Percentiles rank a stretch among this genome's conserved stretches.
phyloP scores from a whole-genome alignment of 1,140 invertebrate species.

The Drosophila subpulchrella region DNA sequence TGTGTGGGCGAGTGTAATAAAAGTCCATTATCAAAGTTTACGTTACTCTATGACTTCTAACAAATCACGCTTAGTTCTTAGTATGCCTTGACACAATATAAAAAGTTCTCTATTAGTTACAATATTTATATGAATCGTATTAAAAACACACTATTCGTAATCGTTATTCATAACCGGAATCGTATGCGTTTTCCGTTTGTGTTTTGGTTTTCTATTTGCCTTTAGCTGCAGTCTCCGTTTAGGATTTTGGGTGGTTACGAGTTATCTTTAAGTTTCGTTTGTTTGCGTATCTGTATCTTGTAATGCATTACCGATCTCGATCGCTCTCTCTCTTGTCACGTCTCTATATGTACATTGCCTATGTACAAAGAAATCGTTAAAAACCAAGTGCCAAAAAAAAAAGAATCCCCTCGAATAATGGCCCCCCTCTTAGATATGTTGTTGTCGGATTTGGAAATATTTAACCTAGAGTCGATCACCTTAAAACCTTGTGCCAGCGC shows the following conservation, averaged over 20 bases:
- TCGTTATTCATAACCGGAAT: slow-evolving; percentile 34
- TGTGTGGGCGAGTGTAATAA: slow-evolving; percentile 65
- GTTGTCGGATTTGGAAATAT: slow-evolving; percentile 20
- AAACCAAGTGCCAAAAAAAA: slow-evolving; percentile 18
- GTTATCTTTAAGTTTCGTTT: slow-evolving; percentile 77
- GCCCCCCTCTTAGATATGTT: slow-evolving; percentile 59
- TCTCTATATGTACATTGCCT: slow-evolving; percentile 45
- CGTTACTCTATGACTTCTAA: slow-evolving; percentile 72
- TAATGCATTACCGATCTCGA: slow-evolving; percentile 44
- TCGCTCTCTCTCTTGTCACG: slow-evolving; percentile 20
- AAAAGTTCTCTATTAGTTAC: slow-evolving; percentile 78
- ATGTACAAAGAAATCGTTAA: slow-evolving; percentile 45
- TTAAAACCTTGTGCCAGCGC: background rate
- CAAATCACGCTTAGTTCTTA: slow-evolving; percentile 70
- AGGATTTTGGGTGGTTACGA: slow-evolving; percentile 81
- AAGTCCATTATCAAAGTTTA: slow-evolving; percentile 78
- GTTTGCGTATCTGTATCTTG: slow-evolving; percentile 68
- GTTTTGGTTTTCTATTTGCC: slow-evolving; percentile 41
- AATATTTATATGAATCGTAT: slow-evolving; percentile 68
- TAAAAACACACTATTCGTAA: slow-evolving; percentile 73
- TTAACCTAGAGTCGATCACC: slow-evolving; percentile 9
- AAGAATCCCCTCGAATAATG: slow-evolving; percentile 2
- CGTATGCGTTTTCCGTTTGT: slow-evolving; percentile 15
- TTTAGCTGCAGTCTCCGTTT: slow-evolving; percentile 79
- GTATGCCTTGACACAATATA: slow-evolving; percentile 74